Base-by-base conservation (phyloP, 1,140 invertebrate species). In the Ooceraea biroi region DNA sequence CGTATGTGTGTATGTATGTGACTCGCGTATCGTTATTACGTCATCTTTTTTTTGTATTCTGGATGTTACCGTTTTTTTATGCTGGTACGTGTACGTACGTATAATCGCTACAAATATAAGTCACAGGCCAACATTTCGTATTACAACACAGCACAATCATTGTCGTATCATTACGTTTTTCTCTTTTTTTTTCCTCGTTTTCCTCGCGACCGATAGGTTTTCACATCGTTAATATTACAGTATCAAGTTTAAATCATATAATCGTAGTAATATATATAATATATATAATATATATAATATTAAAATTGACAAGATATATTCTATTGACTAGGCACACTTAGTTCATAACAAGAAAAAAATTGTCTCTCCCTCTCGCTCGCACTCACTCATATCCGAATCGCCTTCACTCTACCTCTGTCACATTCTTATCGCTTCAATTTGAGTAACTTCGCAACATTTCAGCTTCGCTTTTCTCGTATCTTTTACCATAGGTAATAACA, bases 261-360 rank as follows among this genome's bases (percentile, higher is more conserved):
- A 91, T 92, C 88, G 90, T 92, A 93, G 92, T 93, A 93, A 92
- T 91, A 92, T 93, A 88, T 88, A 90, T 88, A 86, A 91, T 92
- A 91, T 90, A 93, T 91, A 91, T 90, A 87, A 90, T 91, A 90
- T 93, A 91, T 93, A 88, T 90, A 90, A 91, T 91, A 92, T 93
- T 94, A 94, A 94, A 94, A 94, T 94, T 94, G 94, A 94, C 94
- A 90, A 92, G 92, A 94, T 94, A 93, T 94, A 94, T 93, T 94
- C 93, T 94, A 94, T 94, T 94, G 92, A 94, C 94, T 94, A 94
- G 94, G 93, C 94, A 94, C 94, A 94, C 93, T 94, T 94, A 94
- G 93, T 94, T 94, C 90, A 93, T 94, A 94, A 94, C 93, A 94
- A 94, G 92, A 94, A 93, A 93, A 93, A 93, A 93, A 94, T 91